phyloP scores from a whole-genome alignment of 1,140 invertebrate species.

The Nebria ingens region DNA sequence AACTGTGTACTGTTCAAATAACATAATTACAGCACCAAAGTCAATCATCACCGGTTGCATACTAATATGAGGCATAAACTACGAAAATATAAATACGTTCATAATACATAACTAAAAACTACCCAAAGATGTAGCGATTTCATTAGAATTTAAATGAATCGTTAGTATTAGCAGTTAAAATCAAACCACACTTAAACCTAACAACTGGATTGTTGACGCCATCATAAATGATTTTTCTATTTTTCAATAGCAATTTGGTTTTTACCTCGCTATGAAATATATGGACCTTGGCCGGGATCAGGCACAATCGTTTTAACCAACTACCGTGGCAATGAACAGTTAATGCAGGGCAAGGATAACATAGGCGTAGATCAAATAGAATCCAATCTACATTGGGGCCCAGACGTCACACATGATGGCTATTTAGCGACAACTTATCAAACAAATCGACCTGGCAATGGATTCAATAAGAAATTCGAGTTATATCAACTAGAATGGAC shows the following conservation, averaged over 20 bases:
- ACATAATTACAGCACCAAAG: too few relatives aligned
- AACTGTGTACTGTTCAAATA: too few relatives aligned
- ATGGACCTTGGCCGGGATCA: slow-evolving; percentile 44
- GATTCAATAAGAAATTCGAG: slow-evolving; percentile 39
- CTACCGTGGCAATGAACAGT: slow-evolving; percentile 45
- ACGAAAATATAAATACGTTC: not conserved
- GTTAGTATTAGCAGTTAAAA: too few relatives aligned
- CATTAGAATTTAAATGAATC: too few relatives aligned
- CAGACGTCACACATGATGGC: slow-evolving; percentile 40
- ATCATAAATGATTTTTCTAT: too few relatives aligned
- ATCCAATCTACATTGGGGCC: slow-evolving; percentile 55
- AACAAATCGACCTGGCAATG: slow-evolving; percentile 31
- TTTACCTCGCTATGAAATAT: slow-evolving; percentile 43
- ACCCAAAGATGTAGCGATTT: too few relatives aligned
- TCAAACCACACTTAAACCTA: too few relatives aligned
- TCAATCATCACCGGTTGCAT: too few relatives aligned
- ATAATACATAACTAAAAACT: too few relatives aligned
- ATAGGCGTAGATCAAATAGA: slow-evolving; percentile 46
- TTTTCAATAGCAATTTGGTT: slow-evolving; percentile 43
- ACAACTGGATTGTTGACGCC: too few relatives aligned
- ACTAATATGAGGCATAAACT: too few relatives aligned
- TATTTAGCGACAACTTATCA: slow-evolving; percentile 41
- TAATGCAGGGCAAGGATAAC: slow-evolving; percentile 37
- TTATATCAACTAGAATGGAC: slow-evolving; percentile 42
- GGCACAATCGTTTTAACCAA: slow-evolving; percentile 47